phyloP scores from a whole-genome alignment of 2,888 invertebrate species.

The Lypha dubia region DNA sequence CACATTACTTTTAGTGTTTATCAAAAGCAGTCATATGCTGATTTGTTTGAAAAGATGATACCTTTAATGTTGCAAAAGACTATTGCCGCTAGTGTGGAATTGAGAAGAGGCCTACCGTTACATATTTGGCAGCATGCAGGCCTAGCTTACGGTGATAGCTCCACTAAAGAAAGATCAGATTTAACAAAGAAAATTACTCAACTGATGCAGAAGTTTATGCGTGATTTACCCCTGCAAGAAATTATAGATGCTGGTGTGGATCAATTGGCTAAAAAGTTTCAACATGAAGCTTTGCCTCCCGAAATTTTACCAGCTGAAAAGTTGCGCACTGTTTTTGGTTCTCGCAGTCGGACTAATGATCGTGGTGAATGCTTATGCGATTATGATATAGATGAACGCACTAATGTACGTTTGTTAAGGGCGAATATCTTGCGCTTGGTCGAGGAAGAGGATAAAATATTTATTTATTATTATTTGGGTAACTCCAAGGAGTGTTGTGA shows the following conservation, averaged over 20 bases:
- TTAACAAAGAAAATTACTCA: slow-evolving; percentile 83
- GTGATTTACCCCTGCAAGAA: slow-evolving; percentile 85
- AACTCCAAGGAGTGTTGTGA: slow-evolving; percentile 94
- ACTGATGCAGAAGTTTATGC: slow-evolving; percentile 64
- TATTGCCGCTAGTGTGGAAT: slow-evolving; percentile 87
- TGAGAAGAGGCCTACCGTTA: slow-evolving; percentile 91
- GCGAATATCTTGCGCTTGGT: slow-evolving; percentile 86
- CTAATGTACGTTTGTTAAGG: slow-evolving; percentile 86
- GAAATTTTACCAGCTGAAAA: slow-evolving; percentile 87
- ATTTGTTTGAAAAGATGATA: slow-evolving; percentile 92
- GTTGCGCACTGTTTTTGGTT: slow-evolving; percentile 88
- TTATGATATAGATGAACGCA: slow-evolving; percentile 83
- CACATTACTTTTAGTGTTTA: slow-evolving; percentile 97
- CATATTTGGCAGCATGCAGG: slow-evolving; percentile 91
- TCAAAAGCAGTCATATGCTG: slow-evolving; percentile 95
- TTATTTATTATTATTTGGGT: slow-evolving; percentile 92
- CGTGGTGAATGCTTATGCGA: slow-evolving; percentile 84
- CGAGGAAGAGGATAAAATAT: slow-evolving; percentile 86
- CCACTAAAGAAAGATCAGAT: slow-evolving; percentile 83
- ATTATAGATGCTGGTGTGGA: slow-evolving; percentile 92
- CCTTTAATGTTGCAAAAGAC: slow-evolving; percentile 90
- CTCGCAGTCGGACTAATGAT: slow-evolving; percentile 87
- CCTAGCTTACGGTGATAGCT: slow-evolving; percentile 85
- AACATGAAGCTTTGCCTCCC: slow-evolving; percentile 95
- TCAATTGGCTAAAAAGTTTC: slow-evolving; percentile 91